A percentile compares a stretch with the other conserved stretches of the same genome.
Evolutionary conservation across 2,888 invertebrate genomes (phyloP).

Genomic region (Seira ritae): DNA sequence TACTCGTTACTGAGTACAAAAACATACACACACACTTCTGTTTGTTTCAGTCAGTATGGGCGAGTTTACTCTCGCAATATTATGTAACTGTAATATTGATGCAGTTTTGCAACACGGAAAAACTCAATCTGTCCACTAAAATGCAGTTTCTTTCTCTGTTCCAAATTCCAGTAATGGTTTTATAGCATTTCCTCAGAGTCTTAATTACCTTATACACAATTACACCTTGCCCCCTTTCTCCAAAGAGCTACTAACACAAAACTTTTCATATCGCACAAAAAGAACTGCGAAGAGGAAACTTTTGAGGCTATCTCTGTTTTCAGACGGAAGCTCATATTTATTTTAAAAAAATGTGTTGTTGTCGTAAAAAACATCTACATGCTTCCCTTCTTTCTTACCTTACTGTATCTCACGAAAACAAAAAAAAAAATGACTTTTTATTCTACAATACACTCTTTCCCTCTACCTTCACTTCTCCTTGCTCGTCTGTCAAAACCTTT

Average conservation of each 20-base stretch:
- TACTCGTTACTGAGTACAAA: no score
- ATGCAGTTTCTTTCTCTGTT: no score
- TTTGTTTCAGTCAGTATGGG: no score
- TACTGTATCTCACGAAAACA: no score
- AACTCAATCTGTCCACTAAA: no score
- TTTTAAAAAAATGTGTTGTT: slow-evolving; percentile 11
- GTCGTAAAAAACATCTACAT: slow-evolving; percentile 25
- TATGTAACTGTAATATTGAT: no score
- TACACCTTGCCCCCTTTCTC: not conserved
- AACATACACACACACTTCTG: no score
- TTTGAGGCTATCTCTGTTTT: not conserved
- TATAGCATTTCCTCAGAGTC: not conserved
- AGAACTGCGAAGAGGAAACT: not conserved
- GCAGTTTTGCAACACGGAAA: no score
- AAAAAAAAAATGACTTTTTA: not conserved
- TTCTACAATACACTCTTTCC: not conserved
- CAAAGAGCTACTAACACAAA: not conserved
- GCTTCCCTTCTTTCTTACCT: not conserved
- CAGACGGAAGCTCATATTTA: slow-evolving; percentile 47
- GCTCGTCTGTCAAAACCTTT: slow-evolving; percentile 39
- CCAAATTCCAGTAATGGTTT: not conserved
- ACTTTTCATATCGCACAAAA: not conserved
- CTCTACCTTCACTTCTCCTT: not conserved
- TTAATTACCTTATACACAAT: not conserved
- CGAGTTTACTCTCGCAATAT: no score